Evolutionary conservation across 1,140 invertebrate species (phyloP).

Genomic region (Bicyclus anynana): DNA sequence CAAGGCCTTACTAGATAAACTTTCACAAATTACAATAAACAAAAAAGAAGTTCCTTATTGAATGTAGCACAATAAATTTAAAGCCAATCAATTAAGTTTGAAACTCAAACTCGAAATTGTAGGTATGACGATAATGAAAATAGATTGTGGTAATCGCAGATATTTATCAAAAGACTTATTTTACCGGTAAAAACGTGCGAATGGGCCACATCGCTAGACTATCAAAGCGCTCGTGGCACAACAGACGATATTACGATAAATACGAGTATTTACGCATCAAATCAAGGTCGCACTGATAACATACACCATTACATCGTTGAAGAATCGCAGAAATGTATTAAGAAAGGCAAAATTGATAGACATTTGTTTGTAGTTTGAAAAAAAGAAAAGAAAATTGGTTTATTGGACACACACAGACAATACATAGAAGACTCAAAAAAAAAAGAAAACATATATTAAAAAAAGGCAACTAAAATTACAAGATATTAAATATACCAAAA

Average conservation of each 20-base stretch:
- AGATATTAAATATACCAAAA: no score
- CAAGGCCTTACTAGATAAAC: no score
- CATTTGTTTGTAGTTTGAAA: background rate
- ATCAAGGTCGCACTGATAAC: constrained; percentile 35
- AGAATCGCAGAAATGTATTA: background rate
- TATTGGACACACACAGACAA: no score
- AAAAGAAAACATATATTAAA: no score
- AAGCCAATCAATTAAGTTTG: background rate
- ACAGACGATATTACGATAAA: constrained; percentile 28
- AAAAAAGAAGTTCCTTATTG: no score
- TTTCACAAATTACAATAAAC: no score
- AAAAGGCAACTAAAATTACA: no score
- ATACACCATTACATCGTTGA: constrained; percentile 15
- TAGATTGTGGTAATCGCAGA: background rate
- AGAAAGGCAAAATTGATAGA: background rate
- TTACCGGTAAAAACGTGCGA: background rate
- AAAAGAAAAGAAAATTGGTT: no score
- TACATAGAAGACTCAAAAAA: no score
- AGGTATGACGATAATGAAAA: background rate
- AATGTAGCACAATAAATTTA: no score
- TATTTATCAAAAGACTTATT: background rate
- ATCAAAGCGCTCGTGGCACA: constrained; percentile 9
- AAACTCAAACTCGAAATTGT: background rate
- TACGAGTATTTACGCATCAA: constrained; percentile 33
- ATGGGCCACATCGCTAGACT: background rate